These are phyloP conservation scores for Melanotaenia maccullochi DNA, from an alignment of 2,797 vertebrate species.

Conservation along the genomic window DNA sequence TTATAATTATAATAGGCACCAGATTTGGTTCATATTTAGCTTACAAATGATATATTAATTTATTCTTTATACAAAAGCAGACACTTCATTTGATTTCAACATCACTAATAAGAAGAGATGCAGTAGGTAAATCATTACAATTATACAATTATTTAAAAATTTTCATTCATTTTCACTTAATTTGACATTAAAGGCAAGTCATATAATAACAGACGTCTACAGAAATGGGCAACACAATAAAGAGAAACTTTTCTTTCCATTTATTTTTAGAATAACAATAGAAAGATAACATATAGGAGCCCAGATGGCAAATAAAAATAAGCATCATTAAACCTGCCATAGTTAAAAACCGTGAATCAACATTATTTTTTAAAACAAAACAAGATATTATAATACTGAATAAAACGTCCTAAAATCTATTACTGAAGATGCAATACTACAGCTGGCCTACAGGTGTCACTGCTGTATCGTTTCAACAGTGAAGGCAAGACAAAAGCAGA, in stretches of 20 bases:
- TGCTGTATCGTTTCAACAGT: constrained; percentile 21
- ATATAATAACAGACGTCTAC: not conserved
- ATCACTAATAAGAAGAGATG: no score
- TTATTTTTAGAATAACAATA: not conserved
- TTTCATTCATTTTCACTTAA: not conserved
- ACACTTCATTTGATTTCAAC: not conserved
- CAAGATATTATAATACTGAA: not conserved
- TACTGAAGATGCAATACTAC: not conserved
- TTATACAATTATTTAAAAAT: not conserved
- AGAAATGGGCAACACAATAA: not conserved
- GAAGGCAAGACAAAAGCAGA: not conserved
- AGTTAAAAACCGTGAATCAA: not conserved
- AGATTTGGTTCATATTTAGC: not conserved
- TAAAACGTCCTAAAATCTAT: accelerated
- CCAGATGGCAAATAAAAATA: not conserved
- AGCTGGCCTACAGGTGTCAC: constrained; percentile 37
- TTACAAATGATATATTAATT: not conserved
- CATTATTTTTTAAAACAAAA: not conserved
- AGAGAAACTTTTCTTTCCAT: not conserved
- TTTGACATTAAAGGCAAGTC: not conserved
- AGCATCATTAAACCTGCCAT: not conserved
- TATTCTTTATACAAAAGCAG: not conserved
- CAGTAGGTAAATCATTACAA: not conserved
- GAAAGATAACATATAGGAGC: not conserved
- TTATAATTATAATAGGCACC: not conserved